phyloP scores from a whole-genome alignment of 2,797 vertebrate species.

The Pipistrellus pipistrellus region DNA sequence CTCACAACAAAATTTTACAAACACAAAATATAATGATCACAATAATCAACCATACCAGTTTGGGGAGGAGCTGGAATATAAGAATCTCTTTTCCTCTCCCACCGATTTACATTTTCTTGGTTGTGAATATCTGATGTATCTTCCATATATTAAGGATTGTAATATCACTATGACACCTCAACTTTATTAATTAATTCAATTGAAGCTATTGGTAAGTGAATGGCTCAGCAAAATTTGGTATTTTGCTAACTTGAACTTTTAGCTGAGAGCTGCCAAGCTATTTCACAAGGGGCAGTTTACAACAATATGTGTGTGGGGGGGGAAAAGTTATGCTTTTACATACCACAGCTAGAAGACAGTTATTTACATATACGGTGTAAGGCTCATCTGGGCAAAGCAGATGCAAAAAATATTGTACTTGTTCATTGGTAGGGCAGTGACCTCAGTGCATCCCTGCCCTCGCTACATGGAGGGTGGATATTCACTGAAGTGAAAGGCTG shows the following conservation, averaged over 20 bases:
- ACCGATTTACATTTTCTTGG: neutral
- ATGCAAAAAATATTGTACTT: neutral
- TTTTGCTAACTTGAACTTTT: neutral
- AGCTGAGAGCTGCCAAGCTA: neutral
- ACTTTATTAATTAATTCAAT: neutral
- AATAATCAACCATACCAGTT: neutral
- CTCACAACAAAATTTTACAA: neutral
- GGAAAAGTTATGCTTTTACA: neutral
- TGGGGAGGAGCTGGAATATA: neutral
- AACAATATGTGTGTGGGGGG: neutral
- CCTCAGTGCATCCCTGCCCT: neutral
- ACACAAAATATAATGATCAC: neutral
- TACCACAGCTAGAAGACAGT: neutral
- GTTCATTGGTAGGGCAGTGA: neutral
- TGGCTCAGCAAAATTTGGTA: neutral
- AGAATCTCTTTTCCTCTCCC: neutral
- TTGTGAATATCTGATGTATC: neutral
- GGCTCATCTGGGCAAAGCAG: neutral
- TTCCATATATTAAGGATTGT: neutral
- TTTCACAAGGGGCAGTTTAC: neutral
- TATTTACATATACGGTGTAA: neutral
- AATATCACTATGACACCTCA: neutral
- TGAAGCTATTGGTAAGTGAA: neutral
- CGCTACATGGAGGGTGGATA: neutral
- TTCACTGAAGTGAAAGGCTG: neutral